Evolutionary conservation across 2,113 vertebrate species (phyloP).

Genomic region (Oncorhynchus clarkii): DNA sequence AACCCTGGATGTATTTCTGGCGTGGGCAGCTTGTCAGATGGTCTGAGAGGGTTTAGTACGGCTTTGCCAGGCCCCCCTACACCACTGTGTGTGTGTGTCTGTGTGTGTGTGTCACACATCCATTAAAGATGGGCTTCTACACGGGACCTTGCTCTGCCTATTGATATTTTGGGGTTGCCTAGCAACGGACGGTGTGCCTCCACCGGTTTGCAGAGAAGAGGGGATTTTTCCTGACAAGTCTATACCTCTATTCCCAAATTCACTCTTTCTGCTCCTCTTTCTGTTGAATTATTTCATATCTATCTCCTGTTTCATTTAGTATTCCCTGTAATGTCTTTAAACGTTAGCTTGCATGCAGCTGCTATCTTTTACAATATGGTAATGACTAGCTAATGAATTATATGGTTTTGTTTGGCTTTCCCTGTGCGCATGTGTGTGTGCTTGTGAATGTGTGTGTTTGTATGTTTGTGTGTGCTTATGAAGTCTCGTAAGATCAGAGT

Average conservation of each 20-base stretch:
- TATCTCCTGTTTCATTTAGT: too few species aligned
- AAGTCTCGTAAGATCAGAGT: too few species aligned
- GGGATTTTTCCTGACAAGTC: background rate
- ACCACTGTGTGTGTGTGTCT: background rate
- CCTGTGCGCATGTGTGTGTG: too few species aligned
- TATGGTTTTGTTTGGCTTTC: too few species aligned
- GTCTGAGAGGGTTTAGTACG: background rate
- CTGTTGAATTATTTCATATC: too few species aligned
- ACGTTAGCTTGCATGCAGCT: too few species aligned
- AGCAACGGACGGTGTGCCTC: constrained; percentile 29
- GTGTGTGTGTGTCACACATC: background rate
- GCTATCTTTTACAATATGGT: too few species aligned
- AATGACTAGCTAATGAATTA: too few species aligned
- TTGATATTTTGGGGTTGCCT: constrained; percentile 44
- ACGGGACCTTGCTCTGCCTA: constrained; percentile 1
- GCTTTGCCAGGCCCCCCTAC: background rate
- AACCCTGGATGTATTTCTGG: background rate
- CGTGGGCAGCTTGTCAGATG: background rate
- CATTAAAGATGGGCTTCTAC: background rate
- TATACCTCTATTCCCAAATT: background rate
- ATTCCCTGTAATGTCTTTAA: too few species aligned
- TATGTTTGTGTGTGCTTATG: too few species aligned
- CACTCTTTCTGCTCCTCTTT: background rate
- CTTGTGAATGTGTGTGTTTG: too few species aligned
- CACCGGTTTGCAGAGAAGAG: background rate